Conservation (phyloP, 2,888 invertebrate genomes). For the Criorhina ranunculi region DNA sequence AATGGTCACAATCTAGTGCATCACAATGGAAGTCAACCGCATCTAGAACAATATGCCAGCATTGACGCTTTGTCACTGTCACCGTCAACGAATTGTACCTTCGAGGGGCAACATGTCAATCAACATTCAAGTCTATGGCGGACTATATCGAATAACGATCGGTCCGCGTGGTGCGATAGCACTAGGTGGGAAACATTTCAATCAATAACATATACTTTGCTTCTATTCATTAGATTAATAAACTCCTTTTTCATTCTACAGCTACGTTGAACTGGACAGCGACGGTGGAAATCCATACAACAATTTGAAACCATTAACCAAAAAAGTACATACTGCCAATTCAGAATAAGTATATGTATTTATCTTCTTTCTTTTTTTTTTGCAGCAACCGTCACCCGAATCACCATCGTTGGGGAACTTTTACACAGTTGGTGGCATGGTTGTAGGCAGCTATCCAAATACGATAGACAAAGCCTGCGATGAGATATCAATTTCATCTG, state of each 20-base stretch:
- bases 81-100: constrained; percentile 44
- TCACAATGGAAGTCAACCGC: constrained; percentile 55
- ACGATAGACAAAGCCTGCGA: constrained; percentile 78
- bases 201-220: too few species aligned
- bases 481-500: constrained; percentile 82
- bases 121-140: constrained; percentile 57
- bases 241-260: neutral
- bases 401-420: constrained; percentile 77
- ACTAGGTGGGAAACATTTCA: constrained; percentile 32
- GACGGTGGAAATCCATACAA: constrained; percentile 52
- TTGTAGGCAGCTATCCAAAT: constrained; percentile 23
- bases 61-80: constrained; percentile 51
- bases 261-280: constrained; percentile 60
- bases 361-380: neutral
- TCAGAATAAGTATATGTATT: constrained; percentile 9
- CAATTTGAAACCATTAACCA: constrained; percentile 36
- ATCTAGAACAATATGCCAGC: constrained; percentile 56
- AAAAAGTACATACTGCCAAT: constrained; percentile 24
- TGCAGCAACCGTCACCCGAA: constrained; percentile 64
- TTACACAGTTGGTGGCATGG: constrained; percentile 69
- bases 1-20: constrained; percentile 32
- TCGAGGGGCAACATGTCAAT: constrained; percentile 32
- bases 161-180: constrained; percentile 62
- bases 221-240: neutral
- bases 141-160: constrained; percentile 45